These are phyloP conservation scores for Meloidogyne exigua DNA, from an alignment of 1,140 invertebrate genomes.

Conservation along the genomic window DNA sequence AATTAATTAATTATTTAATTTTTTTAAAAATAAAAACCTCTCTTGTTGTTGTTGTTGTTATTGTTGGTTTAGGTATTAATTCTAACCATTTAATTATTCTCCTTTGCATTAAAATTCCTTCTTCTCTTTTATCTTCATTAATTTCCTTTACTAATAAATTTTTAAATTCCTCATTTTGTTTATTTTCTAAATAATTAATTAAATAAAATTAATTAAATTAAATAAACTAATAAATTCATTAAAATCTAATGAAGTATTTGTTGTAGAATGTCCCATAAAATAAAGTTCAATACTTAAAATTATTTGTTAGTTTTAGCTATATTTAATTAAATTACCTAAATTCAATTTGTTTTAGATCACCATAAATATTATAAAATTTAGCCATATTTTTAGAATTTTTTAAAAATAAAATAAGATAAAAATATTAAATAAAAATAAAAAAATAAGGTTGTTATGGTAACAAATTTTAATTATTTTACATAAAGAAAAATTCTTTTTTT, in stretches of 20 bases:
- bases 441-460: too few relatives aligned
- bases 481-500: too few relatives aligned
- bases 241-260: background rate
- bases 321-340: background rate
- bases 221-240: background rate
- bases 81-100: slow-evolving; percentile 5
- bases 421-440: background rate
- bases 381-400: background rate
- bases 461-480: too few relatives aligned
- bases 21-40: background rate
- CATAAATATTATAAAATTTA: slow-evolving; percentile 2
- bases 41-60: too few relatives aligned
- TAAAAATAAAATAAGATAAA: background rate
- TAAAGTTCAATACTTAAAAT: background rate
- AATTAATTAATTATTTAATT: background rate
- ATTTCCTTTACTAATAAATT: background rate
- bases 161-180: background rate
- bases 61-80: background rate
- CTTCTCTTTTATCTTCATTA: background rate
- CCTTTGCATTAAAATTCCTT: background rate
- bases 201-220: background rate
- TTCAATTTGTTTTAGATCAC: background rate
- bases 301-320: background rate
- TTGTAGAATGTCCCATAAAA: slow-evolving; percentile 1
- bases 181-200: background rate